Conservation (phyloP, 2,888 invertebrate species). For the Hirudinaria manillensis region DNA sequence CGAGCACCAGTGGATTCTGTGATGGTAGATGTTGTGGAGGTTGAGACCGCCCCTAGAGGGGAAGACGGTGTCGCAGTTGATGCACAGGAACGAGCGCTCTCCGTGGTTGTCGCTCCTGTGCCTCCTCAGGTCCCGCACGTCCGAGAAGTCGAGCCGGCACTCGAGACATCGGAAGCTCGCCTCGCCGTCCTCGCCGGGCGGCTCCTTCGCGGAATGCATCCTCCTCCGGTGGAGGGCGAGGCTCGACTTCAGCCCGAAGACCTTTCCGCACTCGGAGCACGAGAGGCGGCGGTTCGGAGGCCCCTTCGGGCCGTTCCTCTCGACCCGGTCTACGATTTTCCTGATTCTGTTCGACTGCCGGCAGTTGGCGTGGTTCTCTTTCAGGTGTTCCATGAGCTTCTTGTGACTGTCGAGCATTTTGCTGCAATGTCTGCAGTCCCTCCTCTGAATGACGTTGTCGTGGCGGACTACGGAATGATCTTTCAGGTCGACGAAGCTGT, state of each 20-base stretch:
- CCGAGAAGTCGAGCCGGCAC: conserved; percentile 19
- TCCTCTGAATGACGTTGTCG: conserved; percentile 7
- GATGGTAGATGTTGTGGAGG: conserved; percentile 26
- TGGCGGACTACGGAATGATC: conserved; percentile 17
- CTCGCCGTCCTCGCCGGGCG: background rate
- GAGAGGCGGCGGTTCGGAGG: background rate
- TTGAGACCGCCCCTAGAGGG: conserved; percentile 8
- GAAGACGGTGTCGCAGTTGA: conserved; percentile 25
- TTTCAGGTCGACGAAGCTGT: conserved; percentile 22
- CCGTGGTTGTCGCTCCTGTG: conserved; percentile 16
- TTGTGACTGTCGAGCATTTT: conserved; percentile 1
- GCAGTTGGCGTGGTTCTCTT: conserved; percentile 10
- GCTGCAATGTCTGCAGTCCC: conserved; percentile 22
- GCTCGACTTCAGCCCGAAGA: conserved; percentile 3
- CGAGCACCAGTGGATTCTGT: conserved; percentile 25
- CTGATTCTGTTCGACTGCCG: background rate
- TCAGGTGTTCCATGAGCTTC: conserved; percentile 20
- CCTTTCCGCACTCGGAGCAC: conserved; percentile 13
- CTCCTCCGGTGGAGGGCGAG: conserved; percentile 1
- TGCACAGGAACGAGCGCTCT: background rate
- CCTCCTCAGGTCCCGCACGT: background rate
- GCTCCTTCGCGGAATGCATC: background rate
- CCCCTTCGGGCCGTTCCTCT: background rate
- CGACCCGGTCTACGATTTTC: background rate
- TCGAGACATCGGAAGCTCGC: background rate